Percentiles rank a stretch among this genome's conserved stretches.
phyloP scores from a whole-genome alignment of 2,888 invertebrate species.

The Eledona agricola region DNA sequence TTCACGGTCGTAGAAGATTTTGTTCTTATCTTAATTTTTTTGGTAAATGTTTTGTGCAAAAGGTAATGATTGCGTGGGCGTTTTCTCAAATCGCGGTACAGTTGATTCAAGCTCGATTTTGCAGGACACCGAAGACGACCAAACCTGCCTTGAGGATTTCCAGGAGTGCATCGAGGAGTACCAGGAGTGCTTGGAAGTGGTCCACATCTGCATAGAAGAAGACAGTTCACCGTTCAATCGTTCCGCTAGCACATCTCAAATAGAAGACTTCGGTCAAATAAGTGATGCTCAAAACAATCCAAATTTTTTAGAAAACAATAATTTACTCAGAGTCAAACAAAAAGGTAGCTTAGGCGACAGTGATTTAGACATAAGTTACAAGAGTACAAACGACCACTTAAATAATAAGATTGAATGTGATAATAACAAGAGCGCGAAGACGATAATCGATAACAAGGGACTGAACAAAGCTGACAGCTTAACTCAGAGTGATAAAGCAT shows the following conservation, averaged over 20 bases:
- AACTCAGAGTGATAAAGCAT: conserved; percentile 50
- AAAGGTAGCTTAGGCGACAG: conserved; percentile 49
- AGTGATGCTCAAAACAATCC: conserved; percentile 28
- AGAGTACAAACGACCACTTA: conserved; percentile 52
- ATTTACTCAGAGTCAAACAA: conserved; percentile 17
- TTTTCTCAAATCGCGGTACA: conserved; percentile 3
- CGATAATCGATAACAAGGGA: conserved; percentile 31
- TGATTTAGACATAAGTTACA: conserved; percentile 54
- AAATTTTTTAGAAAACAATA: conserved; percentile 39
- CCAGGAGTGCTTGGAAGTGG: conserved; percentile 70
- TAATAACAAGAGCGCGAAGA: conserved; percentile 32
- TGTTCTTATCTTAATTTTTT: too few relatives aligned
- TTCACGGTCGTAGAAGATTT: too few relatives aligned
- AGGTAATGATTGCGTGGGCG: too few relatives aligned
- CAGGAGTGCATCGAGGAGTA: conserved; percentile 74
- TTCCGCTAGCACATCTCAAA: conserved; percentile 54
- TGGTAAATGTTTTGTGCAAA: too few relatives aligned
- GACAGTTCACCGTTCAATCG: conserved; percentile 65
- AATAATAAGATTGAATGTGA: conserved; percentile 40
- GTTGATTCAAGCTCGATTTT: conserved; percentile 38
- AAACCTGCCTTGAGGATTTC: conserved; percentile 71
- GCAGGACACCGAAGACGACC: conserved; percentile 69
- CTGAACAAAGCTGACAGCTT: conserved; percentile 29
- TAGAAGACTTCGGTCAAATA: conserved; percentile 51
- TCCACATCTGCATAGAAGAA: conserved; percentile 70